Conservation (phyloP, 2,797 vertebrate genomes). For the Discoglossus pictus region DNA sequence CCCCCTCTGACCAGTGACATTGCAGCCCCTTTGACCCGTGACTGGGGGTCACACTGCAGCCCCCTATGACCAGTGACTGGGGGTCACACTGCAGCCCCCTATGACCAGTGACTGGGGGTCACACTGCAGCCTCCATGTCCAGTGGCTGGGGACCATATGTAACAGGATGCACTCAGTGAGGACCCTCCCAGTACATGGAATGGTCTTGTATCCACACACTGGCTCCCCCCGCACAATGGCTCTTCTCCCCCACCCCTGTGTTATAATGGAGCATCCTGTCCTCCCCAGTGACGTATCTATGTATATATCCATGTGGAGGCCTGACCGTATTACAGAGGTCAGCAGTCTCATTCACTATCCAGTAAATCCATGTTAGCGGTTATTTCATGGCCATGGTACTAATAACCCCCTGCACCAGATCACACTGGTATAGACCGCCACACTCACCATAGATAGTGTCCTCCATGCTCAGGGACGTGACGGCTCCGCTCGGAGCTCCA, state of each 20-base stretch:
- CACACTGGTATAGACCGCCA: background rate
- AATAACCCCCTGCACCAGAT: background rate
- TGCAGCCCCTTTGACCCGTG: too few species aligned
- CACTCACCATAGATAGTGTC: constrained; percentile 42
- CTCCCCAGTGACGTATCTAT: background rate
- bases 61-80: too few species aligned
- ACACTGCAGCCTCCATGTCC: too few species aligned
- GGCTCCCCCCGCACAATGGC: constrained; percentile 9
- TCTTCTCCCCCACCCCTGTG: background rate
- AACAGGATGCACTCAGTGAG: too few species aligned
- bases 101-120: too few species aligned
- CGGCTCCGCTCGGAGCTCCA: background rate
- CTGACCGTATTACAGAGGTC: too few species aligned
- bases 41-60: too few species aligned
- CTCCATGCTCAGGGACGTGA: constrained; percentile 18
- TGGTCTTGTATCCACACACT: background rate
- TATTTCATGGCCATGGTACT: too few species aligned
- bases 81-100: background rate
- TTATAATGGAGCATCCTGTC: constrained; percentile 21
- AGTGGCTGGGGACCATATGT: too few species aligned
- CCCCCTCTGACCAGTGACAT: too few species aligned
- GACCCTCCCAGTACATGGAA: background rate
- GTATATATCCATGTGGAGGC: too few species aligned
- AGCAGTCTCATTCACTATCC: fast-evolving
- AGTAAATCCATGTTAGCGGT: too few species aligned